A percentile compares a stretch with the other conserved stretches of the same genome.
Conservation (phyloP, 37 sponge, comb jelly and placozoan genomes). For the Agelas oroides region DNA sequence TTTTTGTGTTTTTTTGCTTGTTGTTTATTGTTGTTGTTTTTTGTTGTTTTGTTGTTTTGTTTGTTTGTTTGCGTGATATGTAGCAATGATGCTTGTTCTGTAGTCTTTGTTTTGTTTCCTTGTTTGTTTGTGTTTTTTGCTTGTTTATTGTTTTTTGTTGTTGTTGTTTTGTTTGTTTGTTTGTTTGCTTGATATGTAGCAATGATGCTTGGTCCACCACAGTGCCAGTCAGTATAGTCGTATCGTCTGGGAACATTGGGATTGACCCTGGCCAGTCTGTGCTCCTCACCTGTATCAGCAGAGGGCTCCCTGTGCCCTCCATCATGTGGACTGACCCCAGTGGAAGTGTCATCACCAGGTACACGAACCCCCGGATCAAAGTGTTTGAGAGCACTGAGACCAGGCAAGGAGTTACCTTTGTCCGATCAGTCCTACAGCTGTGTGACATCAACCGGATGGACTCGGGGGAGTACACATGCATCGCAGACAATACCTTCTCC, state of each 20-base stretch:
- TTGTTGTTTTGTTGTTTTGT: too few species aligned
- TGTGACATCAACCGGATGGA: background rate
- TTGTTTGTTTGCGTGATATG: too few species aligned
- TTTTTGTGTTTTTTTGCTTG: too few species aligned
- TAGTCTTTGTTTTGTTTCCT: background rate
- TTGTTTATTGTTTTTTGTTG: too few species aligned
- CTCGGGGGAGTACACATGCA: conserved; percentile 19
- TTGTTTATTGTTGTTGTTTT: too few species aligned
- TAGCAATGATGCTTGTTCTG: background rate
- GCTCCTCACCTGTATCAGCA: background rate
- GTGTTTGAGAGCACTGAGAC: background rate
- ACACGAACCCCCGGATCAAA: too few species aligned
- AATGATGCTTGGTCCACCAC: background rate
- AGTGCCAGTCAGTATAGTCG: background rate
- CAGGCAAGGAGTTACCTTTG: background rate
- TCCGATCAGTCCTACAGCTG: conserved; percentile 28
- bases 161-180: too few species aligned
- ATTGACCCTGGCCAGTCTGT: background rate
- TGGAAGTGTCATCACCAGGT: too few species aligned
- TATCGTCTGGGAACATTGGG: background rate
- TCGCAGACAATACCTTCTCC: background rate
- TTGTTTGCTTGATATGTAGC: too few species aligned
- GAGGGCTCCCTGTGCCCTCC: background rate
- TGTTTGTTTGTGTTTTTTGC: too few species aligned
- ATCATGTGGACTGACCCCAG: conserved; percentile 1